Conservation (phyloP, 2,888 invertebrate genomes). For the Drosophila sordidula region DNA sequence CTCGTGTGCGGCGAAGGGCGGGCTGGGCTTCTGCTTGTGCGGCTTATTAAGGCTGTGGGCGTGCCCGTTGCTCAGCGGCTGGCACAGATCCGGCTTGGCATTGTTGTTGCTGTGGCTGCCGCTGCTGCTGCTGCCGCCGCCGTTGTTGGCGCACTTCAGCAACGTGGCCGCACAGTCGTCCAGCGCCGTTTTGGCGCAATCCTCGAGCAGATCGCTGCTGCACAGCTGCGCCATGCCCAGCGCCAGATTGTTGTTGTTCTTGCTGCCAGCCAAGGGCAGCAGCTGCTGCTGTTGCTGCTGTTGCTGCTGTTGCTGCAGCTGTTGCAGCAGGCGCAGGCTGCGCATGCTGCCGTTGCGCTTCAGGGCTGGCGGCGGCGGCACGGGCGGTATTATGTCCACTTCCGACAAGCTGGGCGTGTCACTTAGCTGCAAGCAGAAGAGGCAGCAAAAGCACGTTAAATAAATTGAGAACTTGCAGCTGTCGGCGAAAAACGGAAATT, state of each 20-base stretch:
- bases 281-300: slow-evolving; percentile 47
- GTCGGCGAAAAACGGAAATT: slow-evolving; percentile 43
- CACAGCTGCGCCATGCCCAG: slow-evolving; percentile 73
- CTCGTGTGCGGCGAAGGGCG: slow-evolving; percentile 76
- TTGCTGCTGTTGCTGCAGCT: slow-evolving; percentile 64
- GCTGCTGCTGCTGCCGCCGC: slow-evolving; percentile 62
- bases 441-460: slow-evolving; percentile 15
- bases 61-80: slow-evolving; percentile 42
- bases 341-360: slow-evolving; percentile 83
- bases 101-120: slow-evolving; percentile 54
- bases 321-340: slow-evolving; percentile 75
- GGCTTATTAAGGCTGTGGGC: slow-evolving; percentile 38
- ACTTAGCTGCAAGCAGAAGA: slow-evolving; percentile 63
- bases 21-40: slow-evolving; percentile 54
- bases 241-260: slow-evolving; percentile 52
- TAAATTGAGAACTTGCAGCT: slow-evolving; percentile 47
- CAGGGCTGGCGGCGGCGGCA: slow-evolving; percentile 83
- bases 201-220: slow-evolving; percentile 76
- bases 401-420: slow-evolving; percentile 83
- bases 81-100: slow-evolving; percentile 68
- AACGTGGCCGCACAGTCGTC: slow-evolving; percentile 84
- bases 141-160: slow-evolving; percentile 83
- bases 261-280: slow-evolving; percentile 41
- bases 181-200: slow-evolving; percentile 77
- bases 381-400: slow-evolving; percentile 84